A percentile compares a stretch with the other conserved stretches of the same genome.
Conservation (phyloP, 2,797 vertebrate genomes). For the Manis javanica region DNA sequence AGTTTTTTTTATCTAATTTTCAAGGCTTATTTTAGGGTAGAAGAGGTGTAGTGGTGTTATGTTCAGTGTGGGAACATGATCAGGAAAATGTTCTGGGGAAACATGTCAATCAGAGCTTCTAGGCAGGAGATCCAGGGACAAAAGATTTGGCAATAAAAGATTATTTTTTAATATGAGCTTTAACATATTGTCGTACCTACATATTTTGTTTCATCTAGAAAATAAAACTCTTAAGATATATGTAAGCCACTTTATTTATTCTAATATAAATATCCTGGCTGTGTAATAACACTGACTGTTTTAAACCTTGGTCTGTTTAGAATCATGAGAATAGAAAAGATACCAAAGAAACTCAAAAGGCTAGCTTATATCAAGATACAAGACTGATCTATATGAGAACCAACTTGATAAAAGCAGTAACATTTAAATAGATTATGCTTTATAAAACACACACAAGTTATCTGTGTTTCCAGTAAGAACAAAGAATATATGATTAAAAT, state of each 20-base stretch:
- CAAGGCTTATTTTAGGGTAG: not conserved
- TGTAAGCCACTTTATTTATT: not conserved
- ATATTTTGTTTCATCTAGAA: conserved; percentile 41
- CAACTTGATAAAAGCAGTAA: not conserved
- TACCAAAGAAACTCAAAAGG: not conserved
- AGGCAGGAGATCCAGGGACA: not conserved
- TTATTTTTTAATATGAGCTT: not conserved
- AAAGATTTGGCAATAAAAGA: not conserved
- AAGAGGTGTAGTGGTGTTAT: not conserved
- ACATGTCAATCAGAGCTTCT: not conserved
- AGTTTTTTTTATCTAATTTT: not conserved
- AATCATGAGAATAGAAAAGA: conserved; percentile 21
- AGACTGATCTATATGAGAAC: not conserved
- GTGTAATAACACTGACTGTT: not conserved
- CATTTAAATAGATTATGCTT: conserved; percentile 22
- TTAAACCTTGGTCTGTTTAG: not conserved
- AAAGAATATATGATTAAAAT: conserved; percentile 5
- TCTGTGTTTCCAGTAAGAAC: not conserved
- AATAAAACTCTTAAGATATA: conserved; percentile 19
- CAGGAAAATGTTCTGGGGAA: not conserved
- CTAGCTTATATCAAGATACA: not conserved
- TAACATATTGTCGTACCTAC: not conserved
- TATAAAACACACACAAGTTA: conserved; percentile 6
- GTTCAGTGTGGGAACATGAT: not conserved
- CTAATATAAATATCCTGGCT: not conserved